These are phyloP conservation scores for Scaptomyza polygonia DNA, from an alignment of 2,888 invertebrate genomes.

Conservation along the genomic window DNA sequence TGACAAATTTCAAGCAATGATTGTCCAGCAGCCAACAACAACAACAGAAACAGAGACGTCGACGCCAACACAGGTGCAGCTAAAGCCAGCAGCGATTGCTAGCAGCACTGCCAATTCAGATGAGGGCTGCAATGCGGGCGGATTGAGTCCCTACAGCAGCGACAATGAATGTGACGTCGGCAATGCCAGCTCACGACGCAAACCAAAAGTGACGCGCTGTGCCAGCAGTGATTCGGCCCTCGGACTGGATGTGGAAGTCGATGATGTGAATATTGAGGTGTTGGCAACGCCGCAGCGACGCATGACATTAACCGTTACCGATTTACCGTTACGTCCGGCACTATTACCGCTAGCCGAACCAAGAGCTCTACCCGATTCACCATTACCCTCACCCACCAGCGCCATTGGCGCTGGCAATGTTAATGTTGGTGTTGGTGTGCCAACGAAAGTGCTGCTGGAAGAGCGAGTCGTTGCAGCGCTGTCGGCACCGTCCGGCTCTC, in stretches of 20 bases:
- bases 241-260: slow-evolving; percentile 81
- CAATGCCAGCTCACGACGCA: slow-evolving; percentile 43
- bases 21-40: slow-evolving; percentile 44
- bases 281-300: slow-evolving; percentile 67
- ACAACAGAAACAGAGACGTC: slow-evolving; percentile 16
- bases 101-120: slow-evolving; percentile 76
- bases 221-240: slow-evolving; percentile 84
- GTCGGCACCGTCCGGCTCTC: slow-evolving; percentile 82
- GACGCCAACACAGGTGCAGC: slow-evolving; percentile 9
- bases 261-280: slow-evolving; percentile 62
- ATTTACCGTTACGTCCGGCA: slow-evolving; percentile 83
- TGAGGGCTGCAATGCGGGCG: slow-evolving; percentile 82
- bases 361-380: slow-evolving; percentile 82
- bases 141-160: slow-evolving; percentile 82
- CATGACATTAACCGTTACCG: slow-evolving; percentile 84
- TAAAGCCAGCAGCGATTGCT: slow-evolving; percentile 46
- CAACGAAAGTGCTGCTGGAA: slow-evolving; percentile 86
- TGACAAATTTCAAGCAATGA: slow-evolving; percentile 65
- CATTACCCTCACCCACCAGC: slow-evolving; percentile 65
- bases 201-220: slow-evolving; percentile 82
- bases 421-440: slow-evolving; percentile 58
- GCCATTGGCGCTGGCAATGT: slow-evolving; percentile 1
- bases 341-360: slow-evolving; percentile 83
- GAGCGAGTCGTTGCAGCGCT: slow-evolving; percentile 86
- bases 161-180: slow-evolving; percentile 67